Percentiles rank a stretch among this genome's conserved stretches.
Evolutionary conservation across 1,140 invertebrate species (phyloP).

Genomic region (Diuraphis noxia): DNA sequence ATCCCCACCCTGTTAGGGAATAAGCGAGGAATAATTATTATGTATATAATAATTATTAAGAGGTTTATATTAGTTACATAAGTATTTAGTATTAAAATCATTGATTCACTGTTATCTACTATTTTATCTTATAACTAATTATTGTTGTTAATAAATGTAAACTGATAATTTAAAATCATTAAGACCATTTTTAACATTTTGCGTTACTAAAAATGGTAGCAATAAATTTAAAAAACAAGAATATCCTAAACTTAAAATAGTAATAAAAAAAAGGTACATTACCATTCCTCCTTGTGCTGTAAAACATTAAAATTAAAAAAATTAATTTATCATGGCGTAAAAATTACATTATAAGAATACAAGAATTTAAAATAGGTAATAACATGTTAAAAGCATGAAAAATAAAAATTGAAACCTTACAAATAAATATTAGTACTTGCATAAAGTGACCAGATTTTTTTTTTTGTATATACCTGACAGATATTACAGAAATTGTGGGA

Average conservation of each 20-base stretch:
- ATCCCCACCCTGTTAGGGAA: constrained; percentile 43
- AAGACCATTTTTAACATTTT: background rate
- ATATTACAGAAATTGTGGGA: no score
- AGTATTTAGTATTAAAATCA: background rate
- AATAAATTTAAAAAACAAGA: background rate
- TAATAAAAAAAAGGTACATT: constrained; percentile 40
- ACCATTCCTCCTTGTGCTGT: constrained; percentile 51
- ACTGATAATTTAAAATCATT: background rate
- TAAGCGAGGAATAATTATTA: constrained; percentile 20
- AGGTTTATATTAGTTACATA: background rate
- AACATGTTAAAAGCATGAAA: background rate
- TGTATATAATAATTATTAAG: constrained; percentile 2
- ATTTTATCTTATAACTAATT: background rate
- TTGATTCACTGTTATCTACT: background rate
- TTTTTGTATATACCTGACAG: background rate
- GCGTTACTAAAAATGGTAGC: background rate
- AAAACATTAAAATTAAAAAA: constrained; percentile 27
- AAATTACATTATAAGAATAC: background rate
- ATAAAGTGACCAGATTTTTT: background rate
- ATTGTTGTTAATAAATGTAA: background rate
- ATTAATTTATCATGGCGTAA: background rate
- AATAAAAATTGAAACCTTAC: background rate
- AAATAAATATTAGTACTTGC: background rate
- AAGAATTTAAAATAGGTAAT: background rate
- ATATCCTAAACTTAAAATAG: background rate